Evolutionary conservation across 1,140 invertebrate species (phyloP).

Genomic region (Halotydeus destructor): DNA sequence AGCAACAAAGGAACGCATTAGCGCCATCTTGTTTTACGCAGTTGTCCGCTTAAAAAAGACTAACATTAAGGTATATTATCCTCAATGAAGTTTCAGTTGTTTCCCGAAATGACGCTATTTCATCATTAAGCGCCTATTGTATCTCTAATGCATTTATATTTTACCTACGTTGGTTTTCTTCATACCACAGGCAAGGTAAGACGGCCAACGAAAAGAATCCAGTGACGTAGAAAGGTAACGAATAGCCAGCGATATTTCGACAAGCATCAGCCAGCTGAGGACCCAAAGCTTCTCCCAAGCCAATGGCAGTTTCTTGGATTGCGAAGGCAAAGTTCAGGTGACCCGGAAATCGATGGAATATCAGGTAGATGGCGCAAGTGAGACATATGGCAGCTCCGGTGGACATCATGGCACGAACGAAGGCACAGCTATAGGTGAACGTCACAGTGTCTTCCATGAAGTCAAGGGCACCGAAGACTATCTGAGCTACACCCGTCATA

Average conservation of each 20-base stretch:
- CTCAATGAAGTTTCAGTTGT: too few species aligned
- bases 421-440: conserved; percentile 42
- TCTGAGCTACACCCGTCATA: conserved; percentile 21
- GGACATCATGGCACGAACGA: conserved; percentile 44
- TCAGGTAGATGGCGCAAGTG: conserved; percentile 49
- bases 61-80: too few species aligned
- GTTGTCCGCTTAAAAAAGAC: too few species aligned
- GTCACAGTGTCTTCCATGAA: conserved; percentile 32
- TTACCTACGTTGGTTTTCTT: too few species aligned
- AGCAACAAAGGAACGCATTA: too few species aligned
- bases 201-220: conserved; percentile 39
- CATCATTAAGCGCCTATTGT: not conserved
- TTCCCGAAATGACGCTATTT: too few species aligned
- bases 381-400: conserved; percentile 46
- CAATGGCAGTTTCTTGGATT: conserved; percentile 52
- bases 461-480: conserved; percentile 31
- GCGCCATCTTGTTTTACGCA: too few species aligned
- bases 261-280: conserved; percentile 53
- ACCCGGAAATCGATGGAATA: conserved; percentile 50
- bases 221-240: conserved; percentile 44
- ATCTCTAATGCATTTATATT: not conserved
- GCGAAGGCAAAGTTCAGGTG: conserved; percentile 47
- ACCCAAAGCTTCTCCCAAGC: conserved; percentile 48
- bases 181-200: too few species aligned
- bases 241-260: conserved; percentile 48